phyloP scores from a whole-genome alignment of 2,888 invertebrate genomes.

The Torymus tubicola region DNA sequence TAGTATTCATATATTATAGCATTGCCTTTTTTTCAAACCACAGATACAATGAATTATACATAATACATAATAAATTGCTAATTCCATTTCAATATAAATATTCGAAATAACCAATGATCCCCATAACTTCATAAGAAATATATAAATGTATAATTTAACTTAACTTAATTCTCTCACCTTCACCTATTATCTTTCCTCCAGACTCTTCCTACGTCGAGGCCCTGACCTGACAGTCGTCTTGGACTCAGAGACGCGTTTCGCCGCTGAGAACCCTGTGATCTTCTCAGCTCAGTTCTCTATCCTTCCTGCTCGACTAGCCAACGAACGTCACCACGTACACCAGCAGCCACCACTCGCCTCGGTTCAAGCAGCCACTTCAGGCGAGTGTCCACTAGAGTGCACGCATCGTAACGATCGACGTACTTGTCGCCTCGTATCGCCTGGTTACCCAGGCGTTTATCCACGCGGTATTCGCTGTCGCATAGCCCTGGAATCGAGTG shows the following conservation, averaged over 20 bases:
- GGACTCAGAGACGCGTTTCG: conserved; percentile 68
- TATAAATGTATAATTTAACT: too few relatives aligned
- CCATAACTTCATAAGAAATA: too few relatives aligned
- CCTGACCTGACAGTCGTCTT: conserved; percentile 68
- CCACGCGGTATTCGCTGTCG: conserved; percentile 68
- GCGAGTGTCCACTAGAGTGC: conserved; percentile 69
- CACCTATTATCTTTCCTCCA: conserved; percentile 46
- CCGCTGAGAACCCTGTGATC: conserved; percentile 69
- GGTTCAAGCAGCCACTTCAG: conserved; percentile 47
- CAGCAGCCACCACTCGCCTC: conserved; percentile 20
- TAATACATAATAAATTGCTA: too few relatives aligned
- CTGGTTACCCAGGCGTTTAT: conserved; percentile 69
- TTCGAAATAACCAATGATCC: too few relatives aligned
- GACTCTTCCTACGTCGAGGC: conserved; percentile 67
- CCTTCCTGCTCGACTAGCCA: conserved; percentile 64
- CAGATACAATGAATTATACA: too few relatives aligned
- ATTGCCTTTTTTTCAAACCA: too few relatives aligned
- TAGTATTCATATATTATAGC: too few relatives aligned
- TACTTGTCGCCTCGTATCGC: conserved; percentile 66
- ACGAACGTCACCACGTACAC: conserved; percentile 66
- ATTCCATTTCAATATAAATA: too few relatives aligned
- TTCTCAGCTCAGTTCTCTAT: conserved; percentile 71
- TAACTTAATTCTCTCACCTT: too few relatives aligned
- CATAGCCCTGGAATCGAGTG: conserved; percentile 65
- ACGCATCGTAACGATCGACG: conserved; percentile 67